Evolutionary conservation across 1,140 invertebrate genomes (phyloP), one percentile per base, ranked within the genome.

Genomic region (Diorhabda carinulata): DNA sequence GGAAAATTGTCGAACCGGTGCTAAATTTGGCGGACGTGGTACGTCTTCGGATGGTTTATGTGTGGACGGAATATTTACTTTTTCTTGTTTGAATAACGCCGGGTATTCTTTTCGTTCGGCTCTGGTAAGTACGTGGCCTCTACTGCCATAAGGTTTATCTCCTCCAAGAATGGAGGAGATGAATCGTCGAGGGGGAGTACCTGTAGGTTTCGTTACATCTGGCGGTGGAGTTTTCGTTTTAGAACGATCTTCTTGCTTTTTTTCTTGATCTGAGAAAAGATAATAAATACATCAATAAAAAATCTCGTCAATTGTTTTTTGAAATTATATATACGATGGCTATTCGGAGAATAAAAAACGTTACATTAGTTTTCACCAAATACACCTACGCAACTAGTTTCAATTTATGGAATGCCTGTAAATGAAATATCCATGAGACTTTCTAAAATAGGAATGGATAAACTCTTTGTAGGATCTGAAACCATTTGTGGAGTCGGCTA

Each of bases 31-130:
- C 5, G 83, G 82, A 57, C 82, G 80, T 65, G 85, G 82, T 81
- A 77, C 56, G 81, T 84, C 65, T 81, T 84, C 69, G 81, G 85
- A 72, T 69, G 86, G 86, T 64, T 86, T 87, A 42, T 83, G 81
- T 5, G 83, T 78, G 67, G 81, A 76, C 0, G 86, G 86, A 1
- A 90, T 83, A 10, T 79, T 80, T 44, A 81, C 80, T 79, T 82
- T 70, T 57, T 76, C 79, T 43, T 84, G 65, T 44, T 84, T 76
- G 40, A 83, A 80, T 10, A 85, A 78, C 3, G 89, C 86, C 45
- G 89, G 86, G 79, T 92, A 92, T 76, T 91, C 90, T 81, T 92
- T 92, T 67, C 91, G 85, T 81, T 92, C 90, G 3, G 90, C 90
- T 74, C 89, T 85, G 40, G 91, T 92, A 42, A 92, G 80, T 2